Base-by-base conservation (phyloP, 2,113 vertebrate genomes). In the Takifugu bimaculatus region DNA sequence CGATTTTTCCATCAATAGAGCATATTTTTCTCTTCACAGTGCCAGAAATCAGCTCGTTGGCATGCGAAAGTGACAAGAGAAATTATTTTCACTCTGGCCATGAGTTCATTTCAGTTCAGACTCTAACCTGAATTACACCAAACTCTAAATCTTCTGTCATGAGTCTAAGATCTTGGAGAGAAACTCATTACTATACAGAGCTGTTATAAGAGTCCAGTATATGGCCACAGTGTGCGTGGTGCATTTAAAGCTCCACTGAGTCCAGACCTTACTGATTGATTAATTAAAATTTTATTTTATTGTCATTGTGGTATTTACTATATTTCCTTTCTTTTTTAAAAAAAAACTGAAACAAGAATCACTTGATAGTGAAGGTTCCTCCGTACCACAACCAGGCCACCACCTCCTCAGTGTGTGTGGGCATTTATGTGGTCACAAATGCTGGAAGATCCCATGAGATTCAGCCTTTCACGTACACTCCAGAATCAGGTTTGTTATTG, bases 281-380 rank as follows among this genome's bases (percentile, higher is more conserved):
- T n/a, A 3, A 15, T 47, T n/a, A 48, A 15, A 13, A 13, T 45
- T 45, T 48, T 43, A 2, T 43, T 39, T 26, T 0, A 14, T 14
- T 13, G 44, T 47, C 5, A 3, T 25, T 54, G 32, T 35, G 6
- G 1, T 47, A 0, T 15, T 47, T 47, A 1, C 0, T 26, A 13
- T 13, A 52, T 59, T 39, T 5, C n/a, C 35, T 15, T n/a, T 48
- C 64, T 6, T 44, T 14, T 51, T 42, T 52, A 1, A 20, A 29
- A 20, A 20, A 20, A 20, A 20, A 20, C 20, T n/a, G 20, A 20
- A 61, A 72, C 4, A 60, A 99, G 97, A 99, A 99, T 88, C 97
- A 99, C 89, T 89, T 99, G 79, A 95, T 99, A 81, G 96, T 98
- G 71, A 99, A 96, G 79, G 95, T 96, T 83, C 97, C 97, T 51